phyloP scores from a whole-genome alignment of 2,888 invertebrate genomes.

The Caenorhabditis angaria region DNA sequence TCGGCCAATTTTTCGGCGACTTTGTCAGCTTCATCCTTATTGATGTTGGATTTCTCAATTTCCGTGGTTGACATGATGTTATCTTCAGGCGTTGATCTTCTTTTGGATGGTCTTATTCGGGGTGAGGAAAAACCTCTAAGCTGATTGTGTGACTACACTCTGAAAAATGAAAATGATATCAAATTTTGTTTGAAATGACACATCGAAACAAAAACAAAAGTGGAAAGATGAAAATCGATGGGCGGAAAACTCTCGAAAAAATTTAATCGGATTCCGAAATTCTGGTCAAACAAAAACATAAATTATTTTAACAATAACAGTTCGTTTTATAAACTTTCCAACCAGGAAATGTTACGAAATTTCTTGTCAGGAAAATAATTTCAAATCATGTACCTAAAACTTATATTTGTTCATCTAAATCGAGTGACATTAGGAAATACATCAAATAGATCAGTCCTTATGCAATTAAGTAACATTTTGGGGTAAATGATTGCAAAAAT shows the following conservation, averaged over 20 bases:
- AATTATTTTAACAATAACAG: too few species aligned
- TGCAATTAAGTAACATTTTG: too few species aligned
- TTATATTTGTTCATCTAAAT: too few species aligned
- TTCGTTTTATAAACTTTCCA: too few species aligned
- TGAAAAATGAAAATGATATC: conserved; percentile 12
- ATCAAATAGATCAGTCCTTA: too few species aligned
- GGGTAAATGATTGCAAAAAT: too few species aligned
- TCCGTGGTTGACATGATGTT: conserved; percentile 37
- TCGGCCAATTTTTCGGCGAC: conserved; percentile 47
- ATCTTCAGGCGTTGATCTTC: conserved; percentile 28
- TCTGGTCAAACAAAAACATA: neutral
- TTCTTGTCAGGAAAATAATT: too few species aligned
- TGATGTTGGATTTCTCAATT: conserved; percentile 21
- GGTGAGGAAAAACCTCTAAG: conserved; percentile 50
- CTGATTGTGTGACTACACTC: conserved; percentile 47
- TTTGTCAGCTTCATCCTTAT: conserved; percentile 39
- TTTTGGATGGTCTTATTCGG: conserved; percentile 38
- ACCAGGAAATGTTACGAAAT: too few species aligned
- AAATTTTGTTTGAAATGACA: neutral
- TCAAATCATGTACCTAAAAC: too few species aligned
- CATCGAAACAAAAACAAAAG: neutral
- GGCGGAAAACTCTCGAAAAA: conserved; percentile 10
- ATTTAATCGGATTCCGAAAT: conserved; percentile 11
- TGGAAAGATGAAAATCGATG: neutral
- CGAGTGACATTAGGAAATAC: too few species aligned